Evolutionary conservation across 1,140 invertebrate genomes (phyloP), one percentile per base, ranked within the genome.

Genomic region (Trypoxylus dichotomus): DNA sequence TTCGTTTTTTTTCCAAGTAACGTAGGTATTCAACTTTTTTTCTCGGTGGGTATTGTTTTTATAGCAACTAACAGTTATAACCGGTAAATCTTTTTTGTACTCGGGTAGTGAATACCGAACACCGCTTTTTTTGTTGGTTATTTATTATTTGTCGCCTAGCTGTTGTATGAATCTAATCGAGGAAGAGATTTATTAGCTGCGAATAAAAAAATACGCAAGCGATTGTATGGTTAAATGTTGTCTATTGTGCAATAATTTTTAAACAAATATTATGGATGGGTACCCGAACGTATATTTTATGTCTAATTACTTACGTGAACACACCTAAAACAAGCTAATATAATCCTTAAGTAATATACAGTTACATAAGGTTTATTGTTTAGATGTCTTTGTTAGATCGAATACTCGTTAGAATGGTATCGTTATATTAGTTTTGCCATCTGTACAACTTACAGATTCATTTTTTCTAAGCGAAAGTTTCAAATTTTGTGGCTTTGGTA

Each of bases 61-160:
- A 5, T 13, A 19, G n/a, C 60, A 19, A 7, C 60, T 63, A 63
- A 63, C 60, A 63, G 60, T 63, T 63, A 63, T 19, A 63, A 63
- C 60, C 60, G 60, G 60, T 63, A 63, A 63, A 63, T 63, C 60
- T 63, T 63, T 63, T 63, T 63, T 24, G 10, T 25, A 63, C 5
- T 63, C 21, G 10, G 60, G n/a, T 24, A 19, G 21, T 63, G 60
- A 63, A 24, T 63, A 21, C 43, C 13, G 43, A 19, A 37, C 32
- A 24, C 60, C 3, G 60, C 24, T n/a, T 58, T 63, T 24, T 11
- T 63, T 11, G 60, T 11, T 13, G 60, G 60, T 63, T 63, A 24
- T 63, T 63, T 19, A 63, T 63, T 63, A 63, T 63, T 63, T 63
- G 21, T 63, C 60, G 60, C 60, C 60, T n/a, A 19, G 10, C 60